Percentiles rank a stretch among this genome's conserved stretches.
These are phyloP conservation scores for Branchipolynoe longqiensis DNA, from an alignment of 2,888 invertebrate genomes.

Conservation along the genomic window DNA sequence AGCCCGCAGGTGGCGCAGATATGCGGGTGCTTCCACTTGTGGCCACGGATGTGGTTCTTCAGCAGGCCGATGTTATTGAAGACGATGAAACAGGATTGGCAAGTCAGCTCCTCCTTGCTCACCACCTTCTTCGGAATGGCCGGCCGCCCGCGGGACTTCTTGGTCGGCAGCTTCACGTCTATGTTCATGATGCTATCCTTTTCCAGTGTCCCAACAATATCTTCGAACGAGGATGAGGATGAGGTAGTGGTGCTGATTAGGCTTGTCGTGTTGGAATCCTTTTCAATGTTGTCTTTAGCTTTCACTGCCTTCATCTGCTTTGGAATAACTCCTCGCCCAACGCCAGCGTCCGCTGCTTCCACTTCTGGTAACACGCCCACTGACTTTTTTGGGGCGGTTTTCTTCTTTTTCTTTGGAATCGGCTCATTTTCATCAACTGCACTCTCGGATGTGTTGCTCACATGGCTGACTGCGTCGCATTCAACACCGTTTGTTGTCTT, in stretches of 20 bases:
- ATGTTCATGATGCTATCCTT: not conserved
- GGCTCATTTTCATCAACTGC: slow-evolving; percentile 34
- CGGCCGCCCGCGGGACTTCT: not conserved
- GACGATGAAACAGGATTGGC: not conserved
- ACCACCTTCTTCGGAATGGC: not conserved
- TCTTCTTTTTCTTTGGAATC: slow-evolving; percentile 36
- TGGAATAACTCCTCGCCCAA: not conserved
- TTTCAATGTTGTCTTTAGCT: not conserved
- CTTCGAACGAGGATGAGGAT: too few species aligned
- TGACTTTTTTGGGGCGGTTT: not conserved
- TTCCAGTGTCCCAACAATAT: not conserved
- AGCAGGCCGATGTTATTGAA: slow-evolving; percentile 21
- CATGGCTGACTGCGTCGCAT: not conserved
- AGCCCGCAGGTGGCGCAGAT: slow-evolving; percentile 31
- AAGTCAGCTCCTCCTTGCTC: not conserved
- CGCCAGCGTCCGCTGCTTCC: not conserved
- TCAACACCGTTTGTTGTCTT: not conserved
- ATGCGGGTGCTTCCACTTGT: slow-evolving; percentile 28
- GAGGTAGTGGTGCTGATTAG: not conserved
- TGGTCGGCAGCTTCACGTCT: not conserved
- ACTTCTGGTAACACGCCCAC: not conserved
- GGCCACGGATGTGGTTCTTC: slow-evolving; percentile 21
- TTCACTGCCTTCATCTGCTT: not conserved
- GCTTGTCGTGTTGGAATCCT: not conserved
- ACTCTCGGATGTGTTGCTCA: not conserved